Percentiles rank a stretch among this genome's conserved stretches.
Conservation (phyloP, 2,888 invertebrate genomes). For the Melanargia galathea region DNA sequence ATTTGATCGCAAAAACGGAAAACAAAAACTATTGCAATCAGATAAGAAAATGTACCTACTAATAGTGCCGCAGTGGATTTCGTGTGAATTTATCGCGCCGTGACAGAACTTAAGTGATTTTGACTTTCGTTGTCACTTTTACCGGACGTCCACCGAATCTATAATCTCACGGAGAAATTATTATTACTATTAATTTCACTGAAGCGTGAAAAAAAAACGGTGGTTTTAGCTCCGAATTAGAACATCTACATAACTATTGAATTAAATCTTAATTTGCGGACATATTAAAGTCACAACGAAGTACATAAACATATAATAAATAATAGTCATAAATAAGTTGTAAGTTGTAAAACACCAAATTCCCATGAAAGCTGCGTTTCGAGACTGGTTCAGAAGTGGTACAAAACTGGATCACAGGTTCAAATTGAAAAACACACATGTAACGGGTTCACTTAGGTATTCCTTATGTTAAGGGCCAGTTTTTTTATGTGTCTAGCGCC, state of each 20-base stretch:
- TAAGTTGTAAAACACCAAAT: constrained; percentile 22
- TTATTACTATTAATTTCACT: constrained; percentile 16
- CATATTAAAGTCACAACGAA: too few relatives aligned
- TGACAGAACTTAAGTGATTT: neutral
- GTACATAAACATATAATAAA: too few relatives aligned
- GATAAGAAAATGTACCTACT: too few relatives aligned
- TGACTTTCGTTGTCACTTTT: constrained; percentile 23
- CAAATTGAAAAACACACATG: constrained; percentile 30
- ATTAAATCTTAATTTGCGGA: too few relatives aligned
- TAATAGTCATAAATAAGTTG: constrained; percentile 1
- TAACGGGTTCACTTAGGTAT: constrained; percentile 32
- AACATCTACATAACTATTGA: too few relatives aligned
- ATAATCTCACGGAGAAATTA: constrained; percentile 18
- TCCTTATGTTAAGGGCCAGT: constrained; percentile 31
- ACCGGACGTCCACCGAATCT: constrained; percentile 22
- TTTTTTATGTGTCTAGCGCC: constrained; percentile 31
- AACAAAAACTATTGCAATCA: neutral
- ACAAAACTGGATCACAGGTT: constrained; percentile 24
- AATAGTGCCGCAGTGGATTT: neutral
- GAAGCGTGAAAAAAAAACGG: constrained; percentile 25
- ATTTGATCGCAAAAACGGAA: neutral
- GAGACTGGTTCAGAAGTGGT: constrained; percentile 15
- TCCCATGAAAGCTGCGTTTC: constrained; percentile 34
- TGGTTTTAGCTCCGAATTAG: neutral
- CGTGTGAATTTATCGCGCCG: constrained; percentile 9